A percentile compares a stretch with the other conserved stretches of the same genome.
Conservation (phyloP, 2,113 vertebrate genomes). For the Myanophis thanlyinensis region DNA sequence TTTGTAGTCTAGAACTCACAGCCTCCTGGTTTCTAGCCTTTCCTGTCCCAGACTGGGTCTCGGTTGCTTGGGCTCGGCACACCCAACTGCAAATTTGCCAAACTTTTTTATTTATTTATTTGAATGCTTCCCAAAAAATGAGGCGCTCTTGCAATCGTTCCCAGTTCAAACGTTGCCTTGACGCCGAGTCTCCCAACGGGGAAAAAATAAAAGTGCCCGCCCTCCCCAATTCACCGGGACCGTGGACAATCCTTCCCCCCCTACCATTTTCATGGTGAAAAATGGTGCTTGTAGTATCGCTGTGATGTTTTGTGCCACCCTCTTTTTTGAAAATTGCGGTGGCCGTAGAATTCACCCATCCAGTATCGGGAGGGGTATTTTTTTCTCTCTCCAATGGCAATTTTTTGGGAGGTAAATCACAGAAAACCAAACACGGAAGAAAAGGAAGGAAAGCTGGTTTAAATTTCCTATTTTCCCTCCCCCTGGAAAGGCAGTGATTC, state of each 20-base stretch:
- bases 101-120: too few species aligned
- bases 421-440: background rate
- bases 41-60: background rate
- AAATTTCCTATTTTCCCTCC: background rate
- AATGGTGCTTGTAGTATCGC: background rate
- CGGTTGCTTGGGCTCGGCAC: rapidly evolving
- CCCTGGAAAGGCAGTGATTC: background rate
- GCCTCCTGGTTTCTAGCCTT: background rate
- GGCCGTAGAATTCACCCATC: background rate
- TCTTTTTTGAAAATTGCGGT: background rate
- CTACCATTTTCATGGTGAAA: background rate
- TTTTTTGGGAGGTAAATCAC: background rate
- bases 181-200: background rate
- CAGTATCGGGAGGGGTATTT: background rate
- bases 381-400: background rate
- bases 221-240: background rate
- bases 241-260: background rate
- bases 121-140: background rate
- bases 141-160: background rate
- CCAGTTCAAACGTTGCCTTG: background rate
- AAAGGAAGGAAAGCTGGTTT: background rate
- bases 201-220: background rate
- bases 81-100: background rate
- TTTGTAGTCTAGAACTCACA: background rate
- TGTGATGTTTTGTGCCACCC: rapidly evolving